These are phyloP conservation scores for Stenolophus ochropezus DNA, from an alignment of 2,888 invertebrate species.

Conservation along the genomic window DNA sequence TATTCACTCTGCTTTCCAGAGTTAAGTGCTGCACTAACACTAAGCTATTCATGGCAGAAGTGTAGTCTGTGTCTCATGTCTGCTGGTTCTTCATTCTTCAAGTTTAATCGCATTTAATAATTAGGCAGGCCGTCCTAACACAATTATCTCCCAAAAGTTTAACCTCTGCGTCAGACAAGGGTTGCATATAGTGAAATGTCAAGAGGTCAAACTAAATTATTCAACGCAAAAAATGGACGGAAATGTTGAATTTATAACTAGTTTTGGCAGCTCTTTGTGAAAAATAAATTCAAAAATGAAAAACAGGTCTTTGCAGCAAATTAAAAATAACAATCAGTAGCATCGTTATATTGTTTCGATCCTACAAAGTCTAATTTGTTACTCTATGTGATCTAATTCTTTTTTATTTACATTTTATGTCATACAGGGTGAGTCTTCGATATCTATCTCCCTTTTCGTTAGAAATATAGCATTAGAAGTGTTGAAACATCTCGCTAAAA, in stretches of 20 bases:
- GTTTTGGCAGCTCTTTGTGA: background rate
- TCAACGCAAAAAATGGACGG: conserved; percentile 15
- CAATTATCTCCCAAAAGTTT: conserved; percentile 25
- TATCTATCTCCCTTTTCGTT: too few relatives aligned
- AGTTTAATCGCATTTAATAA: conserved; percentile 47
- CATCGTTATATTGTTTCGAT: background rate
- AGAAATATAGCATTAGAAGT: too few relatives aligned
- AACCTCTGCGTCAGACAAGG: conserved; percentile 1
- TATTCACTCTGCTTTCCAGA: background rate
- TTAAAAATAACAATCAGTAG: background rate
- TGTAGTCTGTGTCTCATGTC: background rate
- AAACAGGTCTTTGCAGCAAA: background rate
- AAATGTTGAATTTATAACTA: background rate
- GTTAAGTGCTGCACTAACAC: conserved; percentile 2
- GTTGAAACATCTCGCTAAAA: too few relatives aligned
- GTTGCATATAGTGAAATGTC: conserved; percentile 36
- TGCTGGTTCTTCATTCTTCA: conserved; percentile 23
- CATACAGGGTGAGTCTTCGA: too few relatives aligned
- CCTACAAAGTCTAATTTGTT: background rate
- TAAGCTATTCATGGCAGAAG: conserved; percentile 5
- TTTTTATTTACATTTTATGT: too few relatives aligned
- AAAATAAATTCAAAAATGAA: background rate
- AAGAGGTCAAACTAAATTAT: conserved; percentile 35
- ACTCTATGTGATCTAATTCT: too few relatives aligned
- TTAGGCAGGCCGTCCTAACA: conserved; percentile 18